A percentile compares a stretch with the other conserved stretches of the same genome.
phyloP scores from a whole-genome alignment of 1,140 invertebrate genomes.

The Drosophila triauraria region DNA sequence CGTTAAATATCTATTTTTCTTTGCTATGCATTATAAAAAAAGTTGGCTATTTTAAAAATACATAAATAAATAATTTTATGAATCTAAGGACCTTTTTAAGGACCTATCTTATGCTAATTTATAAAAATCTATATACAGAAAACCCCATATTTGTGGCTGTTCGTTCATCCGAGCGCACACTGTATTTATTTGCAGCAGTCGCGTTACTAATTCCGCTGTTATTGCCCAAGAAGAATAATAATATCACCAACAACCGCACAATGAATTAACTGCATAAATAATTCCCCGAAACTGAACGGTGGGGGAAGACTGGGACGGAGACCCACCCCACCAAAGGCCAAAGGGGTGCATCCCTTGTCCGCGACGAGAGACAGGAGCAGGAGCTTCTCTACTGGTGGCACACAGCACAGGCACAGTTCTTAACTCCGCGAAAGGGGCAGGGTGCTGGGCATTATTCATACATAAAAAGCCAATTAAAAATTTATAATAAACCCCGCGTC shows the following conservation, averaged over 20 bases:
- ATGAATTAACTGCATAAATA: conserved; percentile 79
- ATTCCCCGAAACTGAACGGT: conserved; percentile 58
- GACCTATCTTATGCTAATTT: too few species aligned
- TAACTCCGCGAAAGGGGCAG: conserved; percentile 24
- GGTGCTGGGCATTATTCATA: conserved; percentile 77
- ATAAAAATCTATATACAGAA: neutral
- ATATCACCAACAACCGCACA: conserved; percentile 61
- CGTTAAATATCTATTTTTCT: too few species aligned
- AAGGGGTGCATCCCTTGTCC: conserved; percentile 22
- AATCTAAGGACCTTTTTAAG: too few species aligned
- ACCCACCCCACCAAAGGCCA: conserved; percentile 11
- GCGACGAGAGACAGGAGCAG: conserved; percentile 10
- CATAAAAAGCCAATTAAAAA: conserved; percentile 84
- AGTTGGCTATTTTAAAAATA: too few species aligned
- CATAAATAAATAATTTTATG: too few species aligned
- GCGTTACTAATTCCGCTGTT: conserved; percentile 30
- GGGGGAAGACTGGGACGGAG: neutral
- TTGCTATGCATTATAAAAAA: too few species aligned
- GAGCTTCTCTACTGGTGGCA: conserved; percentile 40
- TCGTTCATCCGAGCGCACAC: neutral
- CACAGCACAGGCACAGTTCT: conserved; percentile 15
- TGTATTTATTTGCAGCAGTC: conserved; percentile 18
- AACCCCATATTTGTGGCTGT: neutral
- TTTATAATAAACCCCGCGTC: conserved; percentile 81
- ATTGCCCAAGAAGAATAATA: conserved; percentile 32